Evolutionary conservation across 1,140 invertebrate genomes (phyloP).

Genomic region (Heterodera carotae): DNA sequence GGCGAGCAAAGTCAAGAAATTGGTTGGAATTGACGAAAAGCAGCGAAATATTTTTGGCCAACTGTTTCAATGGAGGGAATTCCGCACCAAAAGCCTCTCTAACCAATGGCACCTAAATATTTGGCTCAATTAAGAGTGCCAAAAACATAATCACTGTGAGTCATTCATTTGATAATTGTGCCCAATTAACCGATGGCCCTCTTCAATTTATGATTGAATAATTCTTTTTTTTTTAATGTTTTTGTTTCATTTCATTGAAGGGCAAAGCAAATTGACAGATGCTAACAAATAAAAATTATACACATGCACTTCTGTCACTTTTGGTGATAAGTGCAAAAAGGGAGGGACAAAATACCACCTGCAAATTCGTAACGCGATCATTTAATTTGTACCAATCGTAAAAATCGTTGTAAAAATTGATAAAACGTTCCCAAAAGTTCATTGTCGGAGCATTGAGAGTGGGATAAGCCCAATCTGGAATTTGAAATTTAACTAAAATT

Average conservation of each 20-base stretch:
- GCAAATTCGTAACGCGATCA: background rate
- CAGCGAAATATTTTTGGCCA: conserved; percentile 38
- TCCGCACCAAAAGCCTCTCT: conserved; percentile 23
- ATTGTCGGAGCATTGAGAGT: conserved; percentile 16
- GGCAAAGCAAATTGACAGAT: too few species aligned
- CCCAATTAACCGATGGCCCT: too few species aligned
- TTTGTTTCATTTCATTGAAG: too few species aligned
- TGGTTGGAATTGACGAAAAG: conserved; percentile 48
- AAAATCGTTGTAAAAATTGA: conserved; percentile 33
- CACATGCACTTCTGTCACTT: too few species aligned
- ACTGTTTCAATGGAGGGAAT: conserved; percentile 37
- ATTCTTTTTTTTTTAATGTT: too few species aligned
- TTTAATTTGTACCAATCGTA: conserved; percentile 33
- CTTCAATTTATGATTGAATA: too few species aligned
- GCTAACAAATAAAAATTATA: too few species aligned
- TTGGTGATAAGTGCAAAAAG: background rate
- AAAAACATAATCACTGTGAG: background rate
- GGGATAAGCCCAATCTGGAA: background rate
- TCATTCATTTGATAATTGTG: background rate
- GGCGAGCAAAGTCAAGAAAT: conserved; percentile 46
- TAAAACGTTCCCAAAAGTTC: conserved; percentile 19
- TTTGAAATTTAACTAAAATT: background rate
- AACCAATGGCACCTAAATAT: conserved; percentile 27
- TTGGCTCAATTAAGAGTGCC: conserved; percentile 3
- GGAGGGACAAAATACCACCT: conserved; percentile 9